phyloP scores from a whole-genome alignment of 2,888 invertebrate genomes.

The Teleogryllus oceanicus region DNA sequence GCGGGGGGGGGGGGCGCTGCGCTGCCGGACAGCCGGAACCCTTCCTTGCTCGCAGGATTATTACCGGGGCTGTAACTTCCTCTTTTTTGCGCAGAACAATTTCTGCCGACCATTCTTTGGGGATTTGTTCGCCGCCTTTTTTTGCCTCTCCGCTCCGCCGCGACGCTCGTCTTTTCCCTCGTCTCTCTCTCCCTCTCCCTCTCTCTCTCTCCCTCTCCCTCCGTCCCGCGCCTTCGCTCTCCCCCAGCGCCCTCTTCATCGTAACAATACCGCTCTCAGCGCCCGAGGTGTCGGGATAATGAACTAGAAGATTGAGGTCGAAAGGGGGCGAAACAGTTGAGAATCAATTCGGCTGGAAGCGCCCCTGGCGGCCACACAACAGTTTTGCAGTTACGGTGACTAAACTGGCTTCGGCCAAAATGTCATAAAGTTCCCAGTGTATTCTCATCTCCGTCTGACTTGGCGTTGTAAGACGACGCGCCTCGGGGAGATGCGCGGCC shows the following conservation, averaged over 20 bases:
- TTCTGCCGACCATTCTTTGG: conserved; percentile 9
- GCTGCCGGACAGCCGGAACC: neutral
- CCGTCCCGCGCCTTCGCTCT: neutral
- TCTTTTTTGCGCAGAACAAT: neutral
- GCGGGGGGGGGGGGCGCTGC: no score
- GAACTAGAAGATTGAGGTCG: conserved; percentile 37
- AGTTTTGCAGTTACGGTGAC: conserved; percentile 33
- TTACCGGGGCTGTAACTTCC: neutral
- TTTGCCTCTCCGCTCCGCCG: neutral
- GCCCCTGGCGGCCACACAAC: conserved; percentile 30
- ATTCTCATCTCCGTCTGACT: neutral
- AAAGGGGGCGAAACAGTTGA: conserved; percentile 36
- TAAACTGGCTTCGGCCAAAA: conserved; percentile 22
- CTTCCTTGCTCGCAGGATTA: neutral
- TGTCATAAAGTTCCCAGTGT: conserved; percentile 18
- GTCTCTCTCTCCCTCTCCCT: neutral
- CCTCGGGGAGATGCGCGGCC: neutral
- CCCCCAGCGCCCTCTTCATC: conserved; percentile 4
- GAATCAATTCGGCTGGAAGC: conserved; percentile 34
- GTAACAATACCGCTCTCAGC: conserved; percentile 31
- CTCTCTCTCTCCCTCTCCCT: neutral
- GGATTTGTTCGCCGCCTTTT: neutral
- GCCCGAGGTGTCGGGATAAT: conserved; percentile 35
- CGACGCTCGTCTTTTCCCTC: neutral
- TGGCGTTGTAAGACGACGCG: neutral